Evolutionary conservation across 2,113 vertebrate species (phyloP).

Genomic region (Actenoides hombroni): DNA sequence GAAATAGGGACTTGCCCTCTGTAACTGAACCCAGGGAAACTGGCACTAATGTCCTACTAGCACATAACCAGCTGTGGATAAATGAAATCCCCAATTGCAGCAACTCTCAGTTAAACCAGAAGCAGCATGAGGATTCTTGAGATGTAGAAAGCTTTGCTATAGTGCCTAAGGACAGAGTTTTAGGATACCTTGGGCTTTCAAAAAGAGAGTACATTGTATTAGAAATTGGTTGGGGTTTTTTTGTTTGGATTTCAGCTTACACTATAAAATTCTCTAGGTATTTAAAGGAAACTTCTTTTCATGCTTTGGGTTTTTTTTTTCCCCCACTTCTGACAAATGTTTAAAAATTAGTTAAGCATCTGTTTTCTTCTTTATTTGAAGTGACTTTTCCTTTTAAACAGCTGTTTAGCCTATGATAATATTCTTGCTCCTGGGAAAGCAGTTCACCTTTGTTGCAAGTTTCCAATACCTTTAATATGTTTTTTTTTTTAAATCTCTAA

Average conservation of each 20-base stretch:
- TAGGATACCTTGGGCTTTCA: background rate
- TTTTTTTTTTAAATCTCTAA: background rate
- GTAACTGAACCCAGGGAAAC: background rate
- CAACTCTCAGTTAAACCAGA: background rate
- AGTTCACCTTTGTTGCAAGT: background rate
- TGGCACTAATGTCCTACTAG: background rate
- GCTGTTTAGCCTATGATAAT: slow-evolving; percentile 20
- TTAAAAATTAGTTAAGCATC: slow-evolving; percentile 47
- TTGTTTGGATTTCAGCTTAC: background rate
- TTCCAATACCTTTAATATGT: background rate
- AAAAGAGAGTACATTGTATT: background rate
- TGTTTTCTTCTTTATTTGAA: slow-evolving; percentile 21
- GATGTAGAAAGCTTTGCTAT: background rate
- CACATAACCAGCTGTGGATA: background rate
- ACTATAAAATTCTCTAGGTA: background rate
- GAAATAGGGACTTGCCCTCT: background rate
- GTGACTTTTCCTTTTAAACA: slow-evolving; percentile 13
- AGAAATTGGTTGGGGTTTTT: background rate
- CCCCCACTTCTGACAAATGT: background rate
- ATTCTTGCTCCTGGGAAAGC: background rate
- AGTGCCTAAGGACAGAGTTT: background rate
- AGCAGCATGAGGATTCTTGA: slow-evolving; percentile 15
- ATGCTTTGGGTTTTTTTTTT: background rate
- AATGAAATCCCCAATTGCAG: background rate
- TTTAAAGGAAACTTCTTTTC: slow-evolving; percentile 24